Evolutionary conservation across 2,113 vertebrate genomes (phyloP), one percentile per base, ranked within the genome.

Genomic region (Salminus brasiliensis): DNA sequence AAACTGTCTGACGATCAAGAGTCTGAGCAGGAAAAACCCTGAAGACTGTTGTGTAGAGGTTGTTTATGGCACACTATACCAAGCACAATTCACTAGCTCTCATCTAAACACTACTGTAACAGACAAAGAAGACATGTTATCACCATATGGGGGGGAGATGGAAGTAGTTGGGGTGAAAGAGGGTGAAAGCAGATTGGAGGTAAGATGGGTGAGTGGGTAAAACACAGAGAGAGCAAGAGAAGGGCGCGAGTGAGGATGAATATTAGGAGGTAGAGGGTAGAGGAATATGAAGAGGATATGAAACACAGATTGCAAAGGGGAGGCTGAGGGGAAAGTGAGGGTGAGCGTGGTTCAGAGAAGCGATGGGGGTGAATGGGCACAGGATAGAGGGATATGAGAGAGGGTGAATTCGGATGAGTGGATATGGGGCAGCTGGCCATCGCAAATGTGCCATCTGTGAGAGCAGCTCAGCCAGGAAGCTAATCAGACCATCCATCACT

Each of bases 401-500:
- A 60, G 63, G 49, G 65, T 80, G 30, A 45, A 45, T 66, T 53
- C 29, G 45, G 74, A 76, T 41, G 41, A 60, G 81, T 62, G 30
- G 74, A 55, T 47, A 53, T 1, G 30, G 85, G 86, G 89, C 89
- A 91, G 88, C 89, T 91, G 88, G 89, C 88, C 86, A 78, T 85
- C 86, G 80, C 87, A 90, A 91, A 91, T 90, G 87, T 87, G 84
- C 93, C 92, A 93, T 93, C 92, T 93, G 92, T 85, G 90, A 89
- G 85, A 81, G 87, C 81, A 88, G 90, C 84, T 92, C 91, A 89
- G 94, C 90, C 87, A 92, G 89, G 85, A 91, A 83, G 88, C 91
- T 95, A 95, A 95, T 93, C 90, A 47, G 91, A 92, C 94, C 92
- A 95, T 97, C 96, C 93, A 98, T 98, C 96, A 97, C 86, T 90